A percentile compares a stretch with the other conserved stretches of the same genome.
Conservation (phyloP, 2,113 vertebrate species). For the Elachura formosa region DNA sequence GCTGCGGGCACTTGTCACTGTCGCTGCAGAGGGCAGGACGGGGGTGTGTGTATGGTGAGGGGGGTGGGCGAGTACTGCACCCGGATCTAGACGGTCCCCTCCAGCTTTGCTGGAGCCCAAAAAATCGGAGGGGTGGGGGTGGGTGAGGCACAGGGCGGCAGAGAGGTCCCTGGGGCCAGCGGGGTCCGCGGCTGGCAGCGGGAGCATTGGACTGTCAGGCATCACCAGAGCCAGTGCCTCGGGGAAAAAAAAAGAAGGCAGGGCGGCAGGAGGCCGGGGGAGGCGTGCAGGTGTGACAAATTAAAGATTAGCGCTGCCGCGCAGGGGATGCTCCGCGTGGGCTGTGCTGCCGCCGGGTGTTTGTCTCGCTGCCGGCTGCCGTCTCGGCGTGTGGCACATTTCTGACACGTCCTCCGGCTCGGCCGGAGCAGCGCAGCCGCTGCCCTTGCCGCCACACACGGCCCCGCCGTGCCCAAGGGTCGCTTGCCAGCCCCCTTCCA, state of each 20-base stretch:
- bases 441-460: neutral
- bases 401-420: neutral
- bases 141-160: neutral
- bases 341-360: neutral
- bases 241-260: neutral
- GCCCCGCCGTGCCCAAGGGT: neutral
- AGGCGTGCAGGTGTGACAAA: slow-evolving; percentile 45
- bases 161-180: fast-evolving
- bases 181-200: fast-evolving
- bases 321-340: neutral
- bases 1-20: fast-evolving
- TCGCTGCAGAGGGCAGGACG: neutral
- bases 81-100: neutral
- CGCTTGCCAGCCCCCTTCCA: neutral
- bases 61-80: fast-evolving
- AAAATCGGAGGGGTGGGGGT: neutral
- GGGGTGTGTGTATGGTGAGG: too few relatives aligned
- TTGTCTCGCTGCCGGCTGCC: neutral
- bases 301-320: neutral
- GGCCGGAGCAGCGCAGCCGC: neutral
- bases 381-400: neutral
- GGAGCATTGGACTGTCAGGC: neutral
- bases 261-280: neutral
- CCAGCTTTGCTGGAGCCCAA: neutral
- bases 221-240: neutral